phyloP scores from a whole-genome alignment of 2,888 invertebrate genomes.

The Biston stratarius region DNA sequence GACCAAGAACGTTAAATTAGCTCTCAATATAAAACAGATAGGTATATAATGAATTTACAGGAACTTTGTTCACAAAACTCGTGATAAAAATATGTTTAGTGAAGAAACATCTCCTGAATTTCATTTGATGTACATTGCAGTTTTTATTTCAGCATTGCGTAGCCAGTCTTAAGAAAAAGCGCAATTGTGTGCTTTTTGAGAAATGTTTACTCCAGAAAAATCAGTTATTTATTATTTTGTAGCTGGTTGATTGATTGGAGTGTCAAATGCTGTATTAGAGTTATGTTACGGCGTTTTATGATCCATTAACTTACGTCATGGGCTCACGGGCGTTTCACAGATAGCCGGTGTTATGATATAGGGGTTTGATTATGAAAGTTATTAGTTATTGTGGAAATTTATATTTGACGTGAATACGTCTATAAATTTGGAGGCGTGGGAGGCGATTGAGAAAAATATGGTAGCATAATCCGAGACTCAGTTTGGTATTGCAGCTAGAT shows the following conservation, averaged over 20 bases:
- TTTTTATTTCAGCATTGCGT: background rate
- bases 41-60: background rate
- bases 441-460: too few species aligned
- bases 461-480: too few species aligned
- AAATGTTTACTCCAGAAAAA: background rate
- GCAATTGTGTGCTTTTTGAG: constrained; percentile 6
- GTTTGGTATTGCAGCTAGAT: background rate
- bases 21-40: background rate
- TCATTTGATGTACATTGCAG: constrained; percentile 4
- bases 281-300: constrained; percentile 25
- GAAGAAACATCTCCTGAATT: background rate
- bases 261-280: constrained; percentile 30
- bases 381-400: background rate
- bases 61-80: background rate
- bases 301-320: constrained; percentile 24
- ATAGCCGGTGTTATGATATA: constrained; percentile 16
- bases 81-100: background rate
- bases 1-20: constrained; percentile 1
- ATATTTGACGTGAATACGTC: background rate
- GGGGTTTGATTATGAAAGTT: constrained; percentile 12
- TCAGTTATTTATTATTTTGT: constrained; percentile 4
- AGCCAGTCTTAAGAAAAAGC: background rate
- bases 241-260: constrained; percentile 33
- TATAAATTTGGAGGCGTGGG: too few species aligned
- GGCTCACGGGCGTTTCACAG: constrained; percentile 13